Evolutionary conservation across 1,140 invertebrate species (phyloP), one percentile per base, ranked within the genome.

Genomic region (Cheumatopsyche charites): DNA sequence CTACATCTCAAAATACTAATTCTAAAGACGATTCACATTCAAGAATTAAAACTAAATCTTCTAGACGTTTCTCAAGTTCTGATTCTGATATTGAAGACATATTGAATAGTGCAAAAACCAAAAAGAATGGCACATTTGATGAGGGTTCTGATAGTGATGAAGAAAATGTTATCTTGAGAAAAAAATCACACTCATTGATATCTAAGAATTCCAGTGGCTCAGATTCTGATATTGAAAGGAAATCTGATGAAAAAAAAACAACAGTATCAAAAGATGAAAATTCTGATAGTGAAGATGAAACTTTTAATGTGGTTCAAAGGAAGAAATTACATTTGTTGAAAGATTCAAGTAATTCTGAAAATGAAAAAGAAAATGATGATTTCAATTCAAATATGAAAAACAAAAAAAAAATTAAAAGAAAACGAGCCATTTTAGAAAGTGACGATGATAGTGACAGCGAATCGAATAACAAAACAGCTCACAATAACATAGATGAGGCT

Each of bases 251-350:
- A 3, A 4, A 36, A 23, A 36, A 63, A 26, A 13, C 1, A 36
- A 6, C n/a, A n/a, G 36, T 25, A 9, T 12, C 45, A 21, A 13
- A 2, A 15, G 29, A 41, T 29, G 15, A 41, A 43, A 12, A 42
- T 63, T 2, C 15, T 21, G 55, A 58, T 29, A 63, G 36, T 42
- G 36, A 63, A 5, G 29, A 42, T 63, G 15, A 42, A 62, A 62
- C 26, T 26, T 1, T 23, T 1, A 26, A 63, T 4, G 13, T 1
- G n/a, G 17, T 9, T 42, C 62, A 49, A 13, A 49, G 17, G 15
- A 63, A 63, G 29, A 63, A 21, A 42, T 1, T 19, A 45, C 1
- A 6, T 61, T 19, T 61, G 23, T 4, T 25, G 6, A 19, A 3
- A 19, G 55, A 19, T 66, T 47, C 42, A 9, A 47, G 13, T 25